Base-by-base conservation (phyloP, 1,140 invertebrate species). In the Apis cerana region DNA sequence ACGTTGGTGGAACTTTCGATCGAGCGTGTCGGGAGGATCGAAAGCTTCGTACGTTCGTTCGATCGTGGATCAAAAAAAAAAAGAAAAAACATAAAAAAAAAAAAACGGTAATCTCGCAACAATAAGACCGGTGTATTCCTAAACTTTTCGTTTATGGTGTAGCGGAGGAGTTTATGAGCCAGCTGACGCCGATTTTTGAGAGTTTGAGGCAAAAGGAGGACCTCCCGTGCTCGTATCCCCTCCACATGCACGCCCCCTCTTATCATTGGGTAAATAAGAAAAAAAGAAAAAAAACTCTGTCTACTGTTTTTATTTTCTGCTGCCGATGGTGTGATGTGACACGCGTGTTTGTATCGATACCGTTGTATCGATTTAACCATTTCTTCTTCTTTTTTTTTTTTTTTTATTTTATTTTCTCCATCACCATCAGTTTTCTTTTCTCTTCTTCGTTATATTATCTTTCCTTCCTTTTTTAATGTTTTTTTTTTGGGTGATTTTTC, bases 131-230 rank as follows among this genome's bases (percentile, higher is more conserved):
- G 67, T 48, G 56, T 27, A 78, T 81, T 80, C 74, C 87, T 81
- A 94, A 94, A 94, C 91, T 94, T 90, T 93, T 93, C 89, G 85
- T 94, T 93, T 93, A 81, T 92, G 91, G 90, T 94, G 91, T 96
- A 98, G 97, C 97, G 94, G 97, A 98, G 95, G 97, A 98, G 95
- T 97, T 98, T 96, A 96, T 98, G 96, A 97, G 96, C 95, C 97
- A 98, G 95, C 96, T 98, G 96, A 97, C 97, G 96, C 97, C 97
- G 92, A 98, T 98, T 95, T 98, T 98, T 96, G 97, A 98, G 95
- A 97, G 97, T 95, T 96, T 98, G 93, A 96, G 97, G 92, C 97
- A 97, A 93, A 97, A 97, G 93, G 97, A 98, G 94, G 97, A 97
- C 93, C 96, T 97, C 90, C 97, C 97, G 93, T 97, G 97, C 95